Percentiles rank a stretch among this genome's conserved stretches.
Conservation (phyloP, 1,140 invertebrate species). For the Bombus cullumanus region DNA sequence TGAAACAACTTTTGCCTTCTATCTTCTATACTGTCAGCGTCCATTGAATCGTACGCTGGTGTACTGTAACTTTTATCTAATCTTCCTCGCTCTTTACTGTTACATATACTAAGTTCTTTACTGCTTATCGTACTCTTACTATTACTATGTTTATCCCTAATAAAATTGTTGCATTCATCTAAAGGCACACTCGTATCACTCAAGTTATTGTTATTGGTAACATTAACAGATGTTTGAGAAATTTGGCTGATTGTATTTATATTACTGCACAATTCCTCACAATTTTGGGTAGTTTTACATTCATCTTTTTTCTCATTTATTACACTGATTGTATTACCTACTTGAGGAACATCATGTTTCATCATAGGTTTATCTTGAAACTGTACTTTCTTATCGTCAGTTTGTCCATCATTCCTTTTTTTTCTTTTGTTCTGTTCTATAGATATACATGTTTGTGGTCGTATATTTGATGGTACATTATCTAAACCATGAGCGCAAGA, state of each 20-base stretch:
- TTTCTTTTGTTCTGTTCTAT: slow-evolving; percentile 77
- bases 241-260: slow-evolving; percentile 41
- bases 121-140: slow-evolving; percentile 29
- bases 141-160: slow-evolving; percentile 60
- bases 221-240: slow-evolving; percentile 22
- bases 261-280: slow-evolving; percentile 20
- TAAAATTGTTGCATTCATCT: slow-evolving; percentile 64
- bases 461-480: slow-evolving; percentile 81
- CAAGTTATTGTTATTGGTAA: slow-evolving; percentile 61
- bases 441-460: slow-evolving; percentile 87
- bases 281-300: slow-evolving; percentile 22
- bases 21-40: slow-evolving; percentile 69
- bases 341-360: slow-evolving; percentile 55
- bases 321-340: slow-evolving; percentile 42
- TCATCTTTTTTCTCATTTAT: slow-evolving; percentile 40
- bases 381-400: slow-evolving; percentile 73
- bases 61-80: slow-evolving; percentile 91
- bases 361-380: slow-evolving; percentile 73
- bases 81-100: slow-evolving; percentile 81
- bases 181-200: slow-evolving; percentile 71
- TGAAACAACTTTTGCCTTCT: slow-evolving; percentile 63
- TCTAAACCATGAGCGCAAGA: slow-evolving; percentile 89
- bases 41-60: slow-evolving; percentile 88
- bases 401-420: slow-evolving; percentile 67
- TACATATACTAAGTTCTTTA: slow-evolving; percentile 36